These are phyloP conservation scores for Heliconius ethilla DNA, from an alignment of 2,888 invertebrate species.

Conservation along the genomic window DNA sequence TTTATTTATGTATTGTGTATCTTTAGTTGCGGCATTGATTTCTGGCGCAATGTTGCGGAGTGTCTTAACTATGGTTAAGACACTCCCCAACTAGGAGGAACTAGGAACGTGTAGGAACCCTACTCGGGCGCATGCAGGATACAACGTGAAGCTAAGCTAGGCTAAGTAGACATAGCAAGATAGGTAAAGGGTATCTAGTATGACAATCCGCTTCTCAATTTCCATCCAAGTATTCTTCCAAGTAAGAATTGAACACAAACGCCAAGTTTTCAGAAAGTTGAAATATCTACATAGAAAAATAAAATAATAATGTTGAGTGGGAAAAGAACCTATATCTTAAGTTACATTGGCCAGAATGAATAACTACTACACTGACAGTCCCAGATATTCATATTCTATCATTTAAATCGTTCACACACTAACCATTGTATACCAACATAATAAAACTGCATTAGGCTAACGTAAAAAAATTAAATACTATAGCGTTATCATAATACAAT, in stretches of 20 bases:
- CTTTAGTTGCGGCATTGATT: too few species aligned
- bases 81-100: too few species aligned
- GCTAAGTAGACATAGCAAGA: too few species aligned
- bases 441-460: background rate
- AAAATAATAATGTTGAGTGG: background rate
- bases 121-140: too few species aligned
- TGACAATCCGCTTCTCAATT: too few species aligned
- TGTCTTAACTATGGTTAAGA: too few species aligned
- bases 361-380: background rate
- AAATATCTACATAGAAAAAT: background rate
- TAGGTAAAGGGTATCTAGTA: too few species aligned
- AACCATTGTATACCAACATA: slow-evolving; percentile 1
- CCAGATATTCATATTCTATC: background rate
- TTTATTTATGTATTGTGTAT: background rate
- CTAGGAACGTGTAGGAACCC: too few species aligned
- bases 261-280: background rate
- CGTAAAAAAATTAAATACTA: background rate
- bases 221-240: background rate
- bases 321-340: background rate
- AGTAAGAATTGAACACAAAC: background rate
- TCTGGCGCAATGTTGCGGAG: too few species aligned
- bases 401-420: background rate
- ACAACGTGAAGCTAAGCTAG: too few species aligned
- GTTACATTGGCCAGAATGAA: background rate
- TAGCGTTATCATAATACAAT: background rate